Base-by-base conservation (phyloP, 2,797 vertebrate genomes). In the Ceryle rudis region DNA sequence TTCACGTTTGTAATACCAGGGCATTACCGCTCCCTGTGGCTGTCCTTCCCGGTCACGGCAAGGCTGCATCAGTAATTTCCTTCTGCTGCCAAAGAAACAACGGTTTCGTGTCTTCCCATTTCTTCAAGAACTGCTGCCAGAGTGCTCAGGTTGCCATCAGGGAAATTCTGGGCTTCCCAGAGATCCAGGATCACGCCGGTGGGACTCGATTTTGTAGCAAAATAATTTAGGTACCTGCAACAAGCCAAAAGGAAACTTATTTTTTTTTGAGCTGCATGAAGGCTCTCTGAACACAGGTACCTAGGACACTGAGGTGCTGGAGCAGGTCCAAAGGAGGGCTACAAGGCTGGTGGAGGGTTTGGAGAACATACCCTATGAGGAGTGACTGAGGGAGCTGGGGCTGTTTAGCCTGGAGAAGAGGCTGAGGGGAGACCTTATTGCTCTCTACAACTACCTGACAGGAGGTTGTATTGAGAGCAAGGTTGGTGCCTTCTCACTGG, bases 151-250 rank as follows among this genome's bases (percentile, higher is more conserved):
- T 99, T 99, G 88, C 99, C 99, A 1, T 99, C 99, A 1, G 99
- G 99, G 97, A 99, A 99, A 98, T 99, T 99, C 97, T 99, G 99
- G 44, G 99, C 99, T 98, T 99, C 99, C 99, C 99, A 99, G 52
- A 99, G 98, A 98, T 99, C 99, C 97, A 99, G 97, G 97, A 99
- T 99, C 85, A 99, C 99, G 1, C 99, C 99, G 0, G 99, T 99
- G 5, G 99, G 99, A 96, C 99, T 99, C 2, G 99, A 99, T 98
- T 99, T 99, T 16, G 99, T 99, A 95, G 99, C 99, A 97, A 99
- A 99, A 98, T 99, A 99, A 98, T 99, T 99, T 85, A 99, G 98
- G 97, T 99, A 99, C 98, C 99, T 99, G 97, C 12, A 96, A 94
- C 25, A 64, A 91, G 33, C 35, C 74, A 96, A 52, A 86, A 86